Conservation (phyloP, 2,888 invertebrate genomes). For the Drosophila anomalata region DNA sequence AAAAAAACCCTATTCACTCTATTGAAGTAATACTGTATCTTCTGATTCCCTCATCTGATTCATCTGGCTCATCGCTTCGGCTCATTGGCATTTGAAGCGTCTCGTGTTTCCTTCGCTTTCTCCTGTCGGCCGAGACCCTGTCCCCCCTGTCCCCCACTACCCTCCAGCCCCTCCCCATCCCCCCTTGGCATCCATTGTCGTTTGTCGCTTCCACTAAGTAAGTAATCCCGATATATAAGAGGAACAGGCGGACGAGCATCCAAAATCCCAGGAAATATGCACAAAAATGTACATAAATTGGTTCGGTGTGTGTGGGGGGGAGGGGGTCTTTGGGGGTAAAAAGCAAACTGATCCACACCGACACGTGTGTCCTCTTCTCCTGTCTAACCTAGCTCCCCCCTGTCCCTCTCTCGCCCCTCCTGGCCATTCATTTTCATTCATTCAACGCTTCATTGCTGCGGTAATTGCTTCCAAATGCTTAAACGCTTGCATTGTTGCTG, state of each 20-base stretch:
- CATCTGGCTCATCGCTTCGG: constrained; percentile 50
- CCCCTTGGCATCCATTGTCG: constrained; percentile 9
- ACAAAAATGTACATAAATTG: constrained; percentile 70
- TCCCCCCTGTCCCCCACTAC: too few relatives aligned
- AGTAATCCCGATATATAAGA: constrained; percentile 60
- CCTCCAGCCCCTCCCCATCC: constrained; percentile 5
- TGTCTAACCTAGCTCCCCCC: constrained; percentile 8
- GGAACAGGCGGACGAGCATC: constrained; percentile 34
- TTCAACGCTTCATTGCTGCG: constrained; percentile 76
- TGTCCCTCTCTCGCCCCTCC: constrained; percentile 1
- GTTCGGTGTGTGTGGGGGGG: constrained; percentile 35
- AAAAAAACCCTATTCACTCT: neutral
- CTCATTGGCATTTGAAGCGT: constrained; percentile 74
- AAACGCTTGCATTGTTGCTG: constrained; percentile 70
- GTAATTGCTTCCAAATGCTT: constrained; percentile 81
- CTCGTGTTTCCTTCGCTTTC: constrained; percentile 67
- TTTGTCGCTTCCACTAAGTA: constrained; percentile 64
- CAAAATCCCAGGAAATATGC: constrained; percentile 64
- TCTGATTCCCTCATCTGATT: constrained; percentile 8
- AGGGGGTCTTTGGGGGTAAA: neutral
- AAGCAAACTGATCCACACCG: constrained; percentile 39
- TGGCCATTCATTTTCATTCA: constrained; percentile 61
- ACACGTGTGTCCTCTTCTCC: constrained; percentile 39
- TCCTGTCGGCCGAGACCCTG: neutral
- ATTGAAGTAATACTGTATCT: constrained; percentile 1